Conservation (phyloP, 2,888 invertebrate species). For the Isoperla grammatica region DNA sequence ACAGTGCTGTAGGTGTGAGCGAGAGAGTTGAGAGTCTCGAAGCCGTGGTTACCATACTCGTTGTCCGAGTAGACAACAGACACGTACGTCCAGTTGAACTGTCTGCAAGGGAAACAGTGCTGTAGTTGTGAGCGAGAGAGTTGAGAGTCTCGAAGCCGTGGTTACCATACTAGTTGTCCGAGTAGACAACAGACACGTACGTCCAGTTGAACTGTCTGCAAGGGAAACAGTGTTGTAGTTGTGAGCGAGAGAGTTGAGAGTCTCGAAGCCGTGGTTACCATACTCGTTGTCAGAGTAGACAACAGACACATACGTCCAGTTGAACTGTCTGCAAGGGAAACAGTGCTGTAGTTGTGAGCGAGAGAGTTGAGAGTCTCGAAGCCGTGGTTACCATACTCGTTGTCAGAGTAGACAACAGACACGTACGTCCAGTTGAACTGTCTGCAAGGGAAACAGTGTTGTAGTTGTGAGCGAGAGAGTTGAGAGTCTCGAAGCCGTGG, state of each 20-base stretch:
- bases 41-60: slow-evolving; percentile 52
- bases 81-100: slow-evolving; percentile 50
- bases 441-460: too few species aligned
- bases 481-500: slow-evolving; percentile 47
- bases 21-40: slow-evolving; percentile 45
- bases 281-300: slow-evolving; percentile 53
- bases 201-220: slow-evolving; percentile 49
- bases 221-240: too few species aligned
- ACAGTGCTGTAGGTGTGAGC: too few species aligned
- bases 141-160: slow-evolving; percentile 47
- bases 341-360: too few species aligned
- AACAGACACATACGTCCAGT: slow-evolving; percentile 51
- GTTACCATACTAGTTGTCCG: slow-evolving; percentile 51
- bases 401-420: slow-evolving; percentile 50
- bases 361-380: slow-evolving; percentile 46
- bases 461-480: too few species aligned
- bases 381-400: slow-evolving; percentile 51
- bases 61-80: slow-evolving; percentile 51
- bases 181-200: slow-evolving; percentile 50
- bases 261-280: slow-evolving; percentile 49
- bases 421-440: slow-evolving; percentile 51
- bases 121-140: too few species aligned
- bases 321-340: slow-evolving; percentile 44
- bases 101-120: too few species aligned
- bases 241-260: slow-evolving; percentile 43